These are phyloP conservation scores for Diadumene lineata DNA, from an alignment of 92 coral and sea anemone genomes.

Conservation along the genomic window DNA sequence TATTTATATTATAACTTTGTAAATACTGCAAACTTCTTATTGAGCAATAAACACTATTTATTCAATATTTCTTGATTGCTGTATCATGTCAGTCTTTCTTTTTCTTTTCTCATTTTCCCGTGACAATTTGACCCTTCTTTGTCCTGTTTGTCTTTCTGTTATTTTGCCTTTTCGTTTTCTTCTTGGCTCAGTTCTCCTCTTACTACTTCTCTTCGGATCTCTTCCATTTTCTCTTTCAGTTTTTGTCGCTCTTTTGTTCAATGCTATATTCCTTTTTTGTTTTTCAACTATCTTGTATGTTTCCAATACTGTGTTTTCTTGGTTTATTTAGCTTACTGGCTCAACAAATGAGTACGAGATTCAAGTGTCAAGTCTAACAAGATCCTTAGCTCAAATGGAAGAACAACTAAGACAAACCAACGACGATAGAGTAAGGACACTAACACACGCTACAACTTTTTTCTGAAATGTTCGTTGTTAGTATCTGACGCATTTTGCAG, in stretches of 20 bases:
- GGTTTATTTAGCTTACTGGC: conserved; percentile 63
- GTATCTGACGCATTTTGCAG: not conserved
- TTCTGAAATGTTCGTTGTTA: too few relatives aligned
- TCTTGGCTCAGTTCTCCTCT: not conserved
- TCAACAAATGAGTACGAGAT: conserved; percentile 87
- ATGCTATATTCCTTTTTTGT: too few relatives aligned
- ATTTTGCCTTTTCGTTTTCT: not conserved
- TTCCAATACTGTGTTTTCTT: conserved; percentile 1
- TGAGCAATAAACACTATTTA: too few relatives aligned
- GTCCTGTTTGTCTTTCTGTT: not conserved
- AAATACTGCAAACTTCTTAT: too few relatives aligned
- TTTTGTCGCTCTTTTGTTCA: too few relatives aligned
- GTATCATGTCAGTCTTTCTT: not conserved
- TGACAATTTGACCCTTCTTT: not conserved
- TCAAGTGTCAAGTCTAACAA: conserved; percentile 90
- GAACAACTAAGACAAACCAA: conserved; percentile 96
- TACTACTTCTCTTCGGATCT: not conserved
- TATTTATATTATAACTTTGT: too few relatives aligned
- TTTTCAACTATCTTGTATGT: too few relatives aligned
- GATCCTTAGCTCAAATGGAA: conserved; percentile 94
- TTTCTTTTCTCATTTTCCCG: not conserved
- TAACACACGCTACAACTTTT: too few relatives aligned
- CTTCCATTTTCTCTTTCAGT: too few relatives aligned
- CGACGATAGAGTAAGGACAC: conserved; percentile 86
- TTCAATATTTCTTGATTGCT: too few relatives aligned